Base-by-base conservation (phyloP, 2,797 vertebrate genomes). In the Malacoraja senta region DNA sequence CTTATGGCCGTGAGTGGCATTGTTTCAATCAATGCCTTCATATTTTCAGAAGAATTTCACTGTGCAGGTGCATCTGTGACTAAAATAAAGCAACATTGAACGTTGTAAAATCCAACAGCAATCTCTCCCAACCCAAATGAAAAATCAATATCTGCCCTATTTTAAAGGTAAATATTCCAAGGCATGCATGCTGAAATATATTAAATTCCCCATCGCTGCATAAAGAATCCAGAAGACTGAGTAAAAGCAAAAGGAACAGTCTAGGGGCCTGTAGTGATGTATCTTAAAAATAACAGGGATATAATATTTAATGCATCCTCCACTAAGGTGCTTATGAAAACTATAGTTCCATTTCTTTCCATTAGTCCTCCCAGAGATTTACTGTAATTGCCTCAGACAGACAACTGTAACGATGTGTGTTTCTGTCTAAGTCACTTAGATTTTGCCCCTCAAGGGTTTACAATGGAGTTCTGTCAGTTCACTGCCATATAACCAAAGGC, bases 331-430 rank as follows among this genome's bases (percentile, higher is more conserved):
- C 58, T 84, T 61, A 44, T 84, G 26, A 84, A 63, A 86, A 86
- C 53, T 86, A n/a, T 24, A 29, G 53, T 26, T 63, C 53, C 24
- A 26, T 61, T 61, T 29, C 24, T 63, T 63, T 86, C 61, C 83
- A n/a, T 63, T 65, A 15, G 26, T 63, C 53, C 58, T 86, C 58
- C 29, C 58, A n/a, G 58, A 86, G 58, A 63, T 65, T 86, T 63
- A 63, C 83, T 86, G 58, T 29, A 86, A 86, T 86, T 86, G 29
- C 58, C 83, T 63, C 29, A 86, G 58, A 65, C 58, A 86, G 58
- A 63, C 83, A 86, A 63, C 4, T 63, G 13, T 7, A 32, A 58
- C 61, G 63, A 17, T 29, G 8, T 13, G 13, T 6, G 61, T 1
- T 6, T 17, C 58, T 63, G 26, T 86, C 13, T 61, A 29, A 26